These are phyloP conservation scores for Nycticryphes semicollaris DNA, from an alignment of 2,113 vertebrate genomes.

Conservation along the genomic window DNA sequence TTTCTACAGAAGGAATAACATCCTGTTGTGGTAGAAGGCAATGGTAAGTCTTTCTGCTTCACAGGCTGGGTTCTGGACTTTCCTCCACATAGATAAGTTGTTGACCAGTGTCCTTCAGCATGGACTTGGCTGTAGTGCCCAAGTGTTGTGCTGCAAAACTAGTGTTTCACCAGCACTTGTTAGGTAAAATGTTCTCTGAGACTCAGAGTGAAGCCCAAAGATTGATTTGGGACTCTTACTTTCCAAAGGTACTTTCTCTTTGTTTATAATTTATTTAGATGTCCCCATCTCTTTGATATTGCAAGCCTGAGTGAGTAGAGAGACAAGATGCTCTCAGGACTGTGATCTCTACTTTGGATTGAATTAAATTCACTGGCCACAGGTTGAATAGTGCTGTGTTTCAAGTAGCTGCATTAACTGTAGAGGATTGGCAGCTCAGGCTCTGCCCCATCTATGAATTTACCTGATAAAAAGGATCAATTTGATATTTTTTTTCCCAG, in stretches of 20 bases:
- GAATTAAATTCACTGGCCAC: neutral
- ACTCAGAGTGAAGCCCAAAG: neutral
- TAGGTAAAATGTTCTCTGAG: neutral
- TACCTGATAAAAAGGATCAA: neutral
- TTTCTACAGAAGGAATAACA: neutral
- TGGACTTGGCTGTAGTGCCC: neutral
- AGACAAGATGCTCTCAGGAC: neutral
- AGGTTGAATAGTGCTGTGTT: neutral
- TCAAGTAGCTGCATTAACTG: neutral
- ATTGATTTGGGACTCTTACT: neutral
- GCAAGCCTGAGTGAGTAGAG: neutral
- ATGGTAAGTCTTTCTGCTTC: neutral
- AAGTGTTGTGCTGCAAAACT: neutral
- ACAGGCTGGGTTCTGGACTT: neutral
- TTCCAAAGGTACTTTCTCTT: neutral
- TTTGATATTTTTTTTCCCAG: neutral
- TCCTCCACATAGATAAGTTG: neutral
- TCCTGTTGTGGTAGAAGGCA: neutral
- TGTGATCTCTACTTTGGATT: neutral
- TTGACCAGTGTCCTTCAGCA: neutral
- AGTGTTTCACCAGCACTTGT: neutral
- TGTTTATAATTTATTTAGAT: neutral
- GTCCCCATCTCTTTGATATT: neutral
- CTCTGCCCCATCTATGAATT: neutral
- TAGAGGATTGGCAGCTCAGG: neutral